A percentile compares a stretch with the other conserved stretches of the same genome.
phyloP scores from a whole-genome alignment of 2,113 vertebrate species.

The Gnathonemus longibarbis region DNA sequence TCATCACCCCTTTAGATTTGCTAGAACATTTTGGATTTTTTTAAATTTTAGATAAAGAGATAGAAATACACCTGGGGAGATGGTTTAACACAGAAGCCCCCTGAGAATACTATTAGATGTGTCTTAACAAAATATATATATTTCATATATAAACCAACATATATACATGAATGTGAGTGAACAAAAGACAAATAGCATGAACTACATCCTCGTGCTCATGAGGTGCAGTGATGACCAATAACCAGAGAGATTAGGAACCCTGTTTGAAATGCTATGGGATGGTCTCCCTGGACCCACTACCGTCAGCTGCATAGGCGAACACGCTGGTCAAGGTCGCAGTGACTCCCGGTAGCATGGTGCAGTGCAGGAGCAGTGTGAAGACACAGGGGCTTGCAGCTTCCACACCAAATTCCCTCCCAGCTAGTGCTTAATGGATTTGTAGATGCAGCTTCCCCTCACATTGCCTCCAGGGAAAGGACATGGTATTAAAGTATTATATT shows the following conservation, averaged over 20 bases:
- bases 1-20: background rate
- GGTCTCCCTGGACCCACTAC: background rate
- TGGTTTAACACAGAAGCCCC: background rate
- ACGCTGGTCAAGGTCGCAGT: background rate
- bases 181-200: background rate
- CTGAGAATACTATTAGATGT: slow-evolving; percentile 19
- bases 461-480: background rate
- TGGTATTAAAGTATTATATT: background rate
- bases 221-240: background rate
- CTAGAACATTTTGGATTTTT: background rate
- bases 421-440: background rate
- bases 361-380: background rate
- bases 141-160: background rate
- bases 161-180: background rate
- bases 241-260: background rate
- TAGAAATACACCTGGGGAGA: background rate
- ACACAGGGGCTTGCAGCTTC: background rate
- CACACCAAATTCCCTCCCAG: background rate
- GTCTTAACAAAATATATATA: background rate
- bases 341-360: background rate
- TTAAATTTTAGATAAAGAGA: background rate
- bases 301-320: background rate
- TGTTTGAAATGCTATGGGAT: background rate
- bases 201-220: background rate
- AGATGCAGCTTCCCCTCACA: background rate